Percentiles rank a stretch among this genome's conserved stretches.
Evolutionary conservation across 1,140 invertebrate species (phyloP).

Genomic region (Nasonia longicornis): DNA sequence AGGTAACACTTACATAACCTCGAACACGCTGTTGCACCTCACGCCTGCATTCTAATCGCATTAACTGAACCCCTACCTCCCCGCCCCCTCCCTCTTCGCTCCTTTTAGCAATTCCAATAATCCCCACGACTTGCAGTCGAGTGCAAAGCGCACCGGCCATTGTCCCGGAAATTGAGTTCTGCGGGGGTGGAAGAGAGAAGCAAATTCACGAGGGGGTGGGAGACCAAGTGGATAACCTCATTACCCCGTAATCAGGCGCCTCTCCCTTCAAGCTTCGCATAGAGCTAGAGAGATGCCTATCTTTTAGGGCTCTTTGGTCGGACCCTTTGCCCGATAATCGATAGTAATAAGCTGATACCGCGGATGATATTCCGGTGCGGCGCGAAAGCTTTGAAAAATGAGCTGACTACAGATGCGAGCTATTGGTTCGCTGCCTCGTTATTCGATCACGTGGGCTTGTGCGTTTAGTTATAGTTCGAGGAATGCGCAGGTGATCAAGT

Average conservation of each 20-base stretch:
- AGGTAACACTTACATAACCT: neutral
- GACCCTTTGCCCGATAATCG: neutral
- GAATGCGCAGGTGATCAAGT: too few relatives aligned
- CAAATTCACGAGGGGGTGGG: slow-evolving; percentile 12
- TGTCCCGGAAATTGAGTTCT: slow-evolving; percentile 34
- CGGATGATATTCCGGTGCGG: too few relatives aligned
- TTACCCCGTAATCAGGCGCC: neutral
- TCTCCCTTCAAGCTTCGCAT: neutral
- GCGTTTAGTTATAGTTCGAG: too few relatives aligned
- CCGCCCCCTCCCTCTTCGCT: neutral
- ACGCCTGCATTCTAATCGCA: slow-evolving; percentile 10
- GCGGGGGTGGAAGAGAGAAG: neutral
- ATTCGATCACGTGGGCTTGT: too few relatives aligned
- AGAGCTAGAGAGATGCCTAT: neutral
- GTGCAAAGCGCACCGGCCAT: neutral
- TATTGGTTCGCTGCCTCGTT: too few relatives aligned
- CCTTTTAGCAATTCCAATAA: slow-evolving; percentile 31
- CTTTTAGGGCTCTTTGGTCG: neutral
- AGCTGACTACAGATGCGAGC: too few relatives aligned
- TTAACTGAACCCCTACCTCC: slow-evolving; percentile 4
- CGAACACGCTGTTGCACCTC: neutral
- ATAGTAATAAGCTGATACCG: neutral
- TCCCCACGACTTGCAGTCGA: neutral
- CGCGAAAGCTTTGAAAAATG: too few relatives aligned
- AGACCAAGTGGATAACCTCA: slow-evolving; percentile 27